Evolutionary conservation across 2,113 vertebrate species (phyloP), one percentile per base, ranked within the genome.

Genomic region (Sapayoa aenigma): DNA sequence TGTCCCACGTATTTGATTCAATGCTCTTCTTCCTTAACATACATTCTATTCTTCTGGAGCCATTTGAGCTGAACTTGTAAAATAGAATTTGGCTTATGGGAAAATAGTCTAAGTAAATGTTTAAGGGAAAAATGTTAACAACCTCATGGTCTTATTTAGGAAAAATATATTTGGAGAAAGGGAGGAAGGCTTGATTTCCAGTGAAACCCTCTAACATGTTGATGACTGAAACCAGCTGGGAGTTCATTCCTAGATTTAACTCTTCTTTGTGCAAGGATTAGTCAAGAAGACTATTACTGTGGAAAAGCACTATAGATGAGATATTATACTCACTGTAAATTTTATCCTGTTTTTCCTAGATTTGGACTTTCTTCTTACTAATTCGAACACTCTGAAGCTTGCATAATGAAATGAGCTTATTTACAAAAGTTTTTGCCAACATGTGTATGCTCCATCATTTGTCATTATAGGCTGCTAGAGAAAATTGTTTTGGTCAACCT

Each of bases 211-310:
- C 37, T 53, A 72, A 5, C 12, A 52, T 39, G 21, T 27, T 84
- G 27, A 33, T 90, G 80, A 81, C 53, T 90, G 69, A 87, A 93
- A 92, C 37, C 72, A 90, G 59, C 25, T 87, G 66, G 31, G 22
- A 77, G 9, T 41, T 8, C 2, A 10, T 59, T 93, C 42, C 50
- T 69, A 59, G 14, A 31, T 83, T 94, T 75, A 74, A 78, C 35
- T 75, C 31, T 9, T 76, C 35, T 72, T 19, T 42, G 18, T 2
- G 1, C 24, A 20, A 19, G 6, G 7, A 46, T 20, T 50, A 24
- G 18, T 66, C 62, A 47, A 58, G 22, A 77, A 39, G 47, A 28
- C 33, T 27, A 35, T 47, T 86, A 41, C 41, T 41, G 11, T 47
- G 33, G 24, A 81, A 28, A 86, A 86, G 11, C 28, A 63, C 7